These are phyloP conservation scores for Parnassius smintheus DNA, from an alignment of 2,888 invertebrate species.

Conservation along the genomic window DNA sequence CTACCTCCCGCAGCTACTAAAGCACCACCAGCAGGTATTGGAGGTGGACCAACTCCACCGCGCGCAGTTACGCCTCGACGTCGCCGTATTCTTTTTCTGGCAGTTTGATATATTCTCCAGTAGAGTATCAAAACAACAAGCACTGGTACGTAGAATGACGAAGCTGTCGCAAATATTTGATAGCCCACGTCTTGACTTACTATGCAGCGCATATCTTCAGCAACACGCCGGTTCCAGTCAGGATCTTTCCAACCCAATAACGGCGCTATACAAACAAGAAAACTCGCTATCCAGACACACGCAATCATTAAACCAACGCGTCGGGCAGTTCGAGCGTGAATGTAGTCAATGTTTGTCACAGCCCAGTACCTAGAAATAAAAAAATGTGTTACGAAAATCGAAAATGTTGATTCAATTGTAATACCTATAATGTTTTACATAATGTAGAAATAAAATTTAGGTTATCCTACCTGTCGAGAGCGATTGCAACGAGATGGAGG, in stretches of 20 bases:
- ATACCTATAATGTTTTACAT: no score
- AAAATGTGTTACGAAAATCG: neutral
- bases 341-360: constrained; percentile 94
- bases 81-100: constrained; percentile 90
- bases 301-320: constrained; percentile 90
- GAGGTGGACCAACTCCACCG: constrained; percentile 67
- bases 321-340: constrained; percentile 88
- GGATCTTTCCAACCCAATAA: constrained; percentile 91
- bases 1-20: constrained; percentile 86
- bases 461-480: constrained; percentile 85
- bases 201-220: constrained; percentile 85
- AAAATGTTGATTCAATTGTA: no score
- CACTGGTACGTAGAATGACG: constrained; percentile 95
- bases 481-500: constrained; percentile 90
- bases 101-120: constrained; percentile 95
- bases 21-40: constrained; percentile 79
- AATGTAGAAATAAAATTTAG: no score
- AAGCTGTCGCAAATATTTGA: constrained; percentile 94
- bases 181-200: constrained; percentile 92
- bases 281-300: constrained; percentile 91
- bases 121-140: constrained; percentile 93
- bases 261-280: constrained; percentile 93
- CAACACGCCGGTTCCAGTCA: constrained; percentile 77
- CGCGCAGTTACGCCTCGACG: constrained; percentile 82
- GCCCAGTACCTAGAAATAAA: constrained; percentile 88